Base-by-base conservation (phyloP, 2,888 invertebrate genomes). In the Heterodera filipjevi region DNA sequence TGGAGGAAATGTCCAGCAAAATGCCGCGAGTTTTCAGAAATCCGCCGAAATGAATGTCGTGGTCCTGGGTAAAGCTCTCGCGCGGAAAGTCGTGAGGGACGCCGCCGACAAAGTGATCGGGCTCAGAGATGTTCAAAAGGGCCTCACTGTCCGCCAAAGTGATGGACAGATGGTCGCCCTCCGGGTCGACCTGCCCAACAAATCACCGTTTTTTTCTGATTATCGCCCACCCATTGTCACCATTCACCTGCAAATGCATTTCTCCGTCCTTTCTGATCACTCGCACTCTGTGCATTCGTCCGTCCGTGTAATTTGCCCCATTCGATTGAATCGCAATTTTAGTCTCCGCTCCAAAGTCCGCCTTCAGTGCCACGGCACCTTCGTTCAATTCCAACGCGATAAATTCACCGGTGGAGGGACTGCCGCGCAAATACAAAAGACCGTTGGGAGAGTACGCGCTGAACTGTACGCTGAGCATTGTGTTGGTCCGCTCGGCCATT, bases 81-180 rank as follows among this genome's bases (percentile, higher is more conserved):
- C 80, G 79, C 32, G 84, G 78, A 74, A 89, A 84, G 70, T 86
- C 86, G 22, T 87, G 84, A 3, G 90, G 90, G n/a, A 90, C 86
- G 64, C 91, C 91, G 30, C 90, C 91, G 81, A 90, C 89, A 83
- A 85, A 90, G 80, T 90, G 86, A 59, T 87, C 85, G 70, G 84
- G 85, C 33, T 86, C 84, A 14, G 85, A 83, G 32, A 90, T 84
- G 49, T 90, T 87, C 71, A 91, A 85, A 3, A 87, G 87, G 6
- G 86, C 87, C 77, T 87, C 87, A 66, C 86, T 85, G 10, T 85
- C 86, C 1, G 86, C 78, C 39, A 81, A 16, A 22, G 76, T 79
- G 32, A 81, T 80, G n/a, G 85, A 84, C 49, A 84, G 83, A 10
- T 84, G 82, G 75, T 86, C 85, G 3, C 82, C 85, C 44, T 87